phyloP scores from a whole-genome alignment of 1,140 invertebrate species.

The Dinothrombium tinctorium region DNA sequence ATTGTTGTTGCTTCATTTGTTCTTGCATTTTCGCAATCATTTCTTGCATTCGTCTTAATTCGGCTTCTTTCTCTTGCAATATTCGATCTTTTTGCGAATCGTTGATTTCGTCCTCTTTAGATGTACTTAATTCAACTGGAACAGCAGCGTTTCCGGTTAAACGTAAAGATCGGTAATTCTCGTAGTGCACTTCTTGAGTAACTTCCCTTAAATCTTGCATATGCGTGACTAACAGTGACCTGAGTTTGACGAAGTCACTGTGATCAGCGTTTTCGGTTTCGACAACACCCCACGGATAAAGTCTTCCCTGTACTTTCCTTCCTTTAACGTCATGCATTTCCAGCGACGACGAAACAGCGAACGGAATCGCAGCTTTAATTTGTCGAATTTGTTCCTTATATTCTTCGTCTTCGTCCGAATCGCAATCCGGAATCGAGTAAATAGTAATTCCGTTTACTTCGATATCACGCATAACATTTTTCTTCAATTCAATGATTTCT shows the following conservation, averaged over 20 bases:
- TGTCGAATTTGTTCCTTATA: slow-evolving; percentile 21
- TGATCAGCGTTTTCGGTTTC: slow-evolving; percentile 39
- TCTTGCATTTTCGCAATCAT: too few relatives aligned
- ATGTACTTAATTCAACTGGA: slow-evolving; percentile 4
- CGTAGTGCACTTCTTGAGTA: slow-evolving; percentile 31
- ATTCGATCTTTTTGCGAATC: slow-evolving; percentile 48
- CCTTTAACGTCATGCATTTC: slow-evolving; percentile 21
- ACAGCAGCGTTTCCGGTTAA: slow-evolving; percentile 17
- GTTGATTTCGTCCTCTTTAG: slow-evolving; percentile 15
- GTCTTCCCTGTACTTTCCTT: slow-evolving; percentile 24
- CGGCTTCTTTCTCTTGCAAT: slow-evolving; percentile 65
- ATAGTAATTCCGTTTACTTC: slow-evolving; percentile 31
- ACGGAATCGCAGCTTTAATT: slow-evolving; percentile 18
- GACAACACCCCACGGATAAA: slow-evolving; percentile 38
- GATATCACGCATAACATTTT: slow-evolving; percentile 29
- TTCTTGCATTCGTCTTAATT: slow-evolving; percentile 16
- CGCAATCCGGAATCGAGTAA: slow-evolving; percentile 32
- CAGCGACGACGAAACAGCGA: slow-evolving; percentile 21
- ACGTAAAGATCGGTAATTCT: slow-evolving; percentile 26
- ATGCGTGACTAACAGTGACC: slow-evolving; percentile 29
- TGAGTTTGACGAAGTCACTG: slow-evolving; percentile 36
- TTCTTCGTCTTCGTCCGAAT: slow-evolving; percentile 23
- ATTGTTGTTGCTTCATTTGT: too few relatives aligned
- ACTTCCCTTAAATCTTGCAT: slow-evolving; percentile 30
- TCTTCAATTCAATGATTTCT: slow-evolving; percentile 68